phyloP scores from a whole-genome alignment of 2,888 invertebrate genomes.

The Caprella mutica region DNA sequence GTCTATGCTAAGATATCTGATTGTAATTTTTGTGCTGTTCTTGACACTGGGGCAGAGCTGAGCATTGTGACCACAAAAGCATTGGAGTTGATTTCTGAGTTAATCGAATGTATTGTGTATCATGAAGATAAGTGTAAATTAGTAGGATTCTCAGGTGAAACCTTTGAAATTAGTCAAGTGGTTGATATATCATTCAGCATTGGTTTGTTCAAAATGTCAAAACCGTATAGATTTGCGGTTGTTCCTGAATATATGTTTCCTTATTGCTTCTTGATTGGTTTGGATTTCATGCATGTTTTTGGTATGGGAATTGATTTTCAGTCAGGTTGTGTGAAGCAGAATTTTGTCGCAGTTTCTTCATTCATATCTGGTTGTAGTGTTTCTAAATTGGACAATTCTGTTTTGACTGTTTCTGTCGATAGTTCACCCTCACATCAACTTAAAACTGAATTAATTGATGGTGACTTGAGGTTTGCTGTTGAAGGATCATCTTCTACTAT shows the following conservation, averaged over 20 bases:
- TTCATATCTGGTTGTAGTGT: too few relatives aligned
- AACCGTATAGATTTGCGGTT: background rate
- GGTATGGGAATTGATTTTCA: too few relatives aligned
- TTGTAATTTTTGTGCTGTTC: background rate
- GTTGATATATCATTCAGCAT: background rate
- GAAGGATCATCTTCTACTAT: background rate
- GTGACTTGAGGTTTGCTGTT: background rate
- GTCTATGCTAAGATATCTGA: background rate
- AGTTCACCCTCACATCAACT: background rate
- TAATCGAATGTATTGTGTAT: background rate
- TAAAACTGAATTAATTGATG: background rate
- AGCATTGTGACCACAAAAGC: background rate
- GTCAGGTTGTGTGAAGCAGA: too few relatives aligned
- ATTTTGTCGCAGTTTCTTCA: too few relatives aligned
- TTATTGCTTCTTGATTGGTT: slow-evolving; percentile 1
- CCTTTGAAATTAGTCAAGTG: background rate
- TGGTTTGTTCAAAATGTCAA: background rate
- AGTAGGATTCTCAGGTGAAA: background rate
- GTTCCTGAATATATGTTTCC: background rate
- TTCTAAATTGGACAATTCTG: too few relatives aligned
- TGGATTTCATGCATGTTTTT: background rate
- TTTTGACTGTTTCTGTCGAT: too few relatives aligned
- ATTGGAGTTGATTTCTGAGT: background rate
- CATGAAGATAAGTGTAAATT: background rate
- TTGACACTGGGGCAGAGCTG: background rate